These are phyloP conservation scores for Luperina testacea DNA, from an alignment of 2,888 invertebrate species.

Conservation along the genomic window DNA sequence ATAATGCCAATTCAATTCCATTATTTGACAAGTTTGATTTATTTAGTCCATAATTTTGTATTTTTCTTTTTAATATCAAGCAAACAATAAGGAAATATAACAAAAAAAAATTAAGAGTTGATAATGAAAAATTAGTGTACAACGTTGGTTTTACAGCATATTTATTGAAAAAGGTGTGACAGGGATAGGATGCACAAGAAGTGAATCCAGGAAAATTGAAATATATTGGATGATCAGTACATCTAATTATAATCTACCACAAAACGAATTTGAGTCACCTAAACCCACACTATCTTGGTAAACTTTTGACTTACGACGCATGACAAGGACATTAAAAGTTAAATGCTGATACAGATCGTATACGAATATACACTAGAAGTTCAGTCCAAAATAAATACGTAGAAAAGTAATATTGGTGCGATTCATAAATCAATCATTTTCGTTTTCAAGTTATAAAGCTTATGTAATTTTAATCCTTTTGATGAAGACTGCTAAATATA, in stretches of 20 bases:
- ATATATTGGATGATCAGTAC: constrained; percentile 39
- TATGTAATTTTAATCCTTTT: constrained; percentile 62
- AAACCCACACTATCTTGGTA: constrained; percentile 45
- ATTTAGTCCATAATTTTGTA: background rate
- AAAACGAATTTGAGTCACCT: constrained; percentile 50
- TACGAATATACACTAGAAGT: constrained; percentile 15
- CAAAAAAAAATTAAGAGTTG: background rate
- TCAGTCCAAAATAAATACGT: constrained; percentile 27
- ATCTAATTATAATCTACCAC: constrained; percentile 54
- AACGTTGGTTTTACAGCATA: constrained; percentile 1
- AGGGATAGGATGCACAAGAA: background rate
- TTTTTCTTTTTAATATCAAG: background rate
- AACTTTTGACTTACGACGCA: constrained; percentile 37
- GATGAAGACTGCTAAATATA: constrained; percentile 55
- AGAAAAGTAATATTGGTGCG: constrained; percentile 46
- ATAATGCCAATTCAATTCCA: background rate
- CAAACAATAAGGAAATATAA: background rate
- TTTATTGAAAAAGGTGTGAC: constrained; percentile 20
- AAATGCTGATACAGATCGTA: constrained; percentile 10
- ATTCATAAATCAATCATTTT: constrained; percentile 66
- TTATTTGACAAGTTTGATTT: background rate
- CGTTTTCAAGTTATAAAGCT: constrained; percentile 55
- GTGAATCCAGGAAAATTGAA: constrained; percentile 14
- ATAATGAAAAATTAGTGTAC: background rate
- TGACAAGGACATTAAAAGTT: constrained; percentile 19